These are phyloP conservation scores for Ormyrus thymus DNA, from an alignment of 2,888 invertebrate genomes.

Conservation along the genomic window DNA sequence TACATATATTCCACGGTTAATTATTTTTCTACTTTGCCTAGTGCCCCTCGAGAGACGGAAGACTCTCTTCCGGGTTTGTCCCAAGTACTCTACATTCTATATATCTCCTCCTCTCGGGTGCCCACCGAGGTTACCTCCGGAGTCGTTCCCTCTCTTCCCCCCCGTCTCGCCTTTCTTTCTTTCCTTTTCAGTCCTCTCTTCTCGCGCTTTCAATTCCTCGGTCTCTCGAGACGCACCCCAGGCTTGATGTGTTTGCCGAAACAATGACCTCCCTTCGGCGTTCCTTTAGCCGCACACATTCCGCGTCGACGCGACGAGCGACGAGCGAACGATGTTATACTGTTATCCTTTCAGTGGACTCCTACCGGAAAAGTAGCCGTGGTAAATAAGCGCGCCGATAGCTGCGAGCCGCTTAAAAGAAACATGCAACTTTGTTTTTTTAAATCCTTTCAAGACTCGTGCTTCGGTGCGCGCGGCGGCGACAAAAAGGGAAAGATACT, in stretches of 20 bases:
- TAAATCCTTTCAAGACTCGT: too few relatives aligned
- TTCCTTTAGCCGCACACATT: neutral
- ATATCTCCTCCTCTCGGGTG: neutral
- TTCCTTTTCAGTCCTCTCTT: neutral
- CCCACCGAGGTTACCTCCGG: neutral
- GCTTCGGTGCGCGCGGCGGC: too few relatives aligned
- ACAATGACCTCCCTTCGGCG: slow-evolving; percentile 41
- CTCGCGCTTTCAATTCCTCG: neutral
- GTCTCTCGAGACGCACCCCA: slow-evolving; percentile 24
- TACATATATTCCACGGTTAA: slow-evolving; percentile 27
- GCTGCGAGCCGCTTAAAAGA: too few relatives aligned
- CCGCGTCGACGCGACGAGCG: too few relatives aligned
- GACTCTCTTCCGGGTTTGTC: slow-evolving; percentile 36
- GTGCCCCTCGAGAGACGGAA: slow-evolving; percentile 14
- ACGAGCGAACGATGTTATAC: too few relatives aligned
- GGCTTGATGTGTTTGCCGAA: slow-evolving; percentile 39
- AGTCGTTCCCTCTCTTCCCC: neutral
- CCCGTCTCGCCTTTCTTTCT: neutral
- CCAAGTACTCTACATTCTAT: neutral
- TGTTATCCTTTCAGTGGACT: too few relatives aligned
- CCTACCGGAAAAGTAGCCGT: too few relatives aligned
- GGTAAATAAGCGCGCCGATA: too few relatives aligned
- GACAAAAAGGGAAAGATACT: too few relatives aligned
- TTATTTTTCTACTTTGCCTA: slow-evolving; percentile 42
- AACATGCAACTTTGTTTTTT: too few relatives aligned